Base-by-base conservation (phyloP, 1,140 invertebrate species). In the Parasteatoda tepidariorum region DNA sequence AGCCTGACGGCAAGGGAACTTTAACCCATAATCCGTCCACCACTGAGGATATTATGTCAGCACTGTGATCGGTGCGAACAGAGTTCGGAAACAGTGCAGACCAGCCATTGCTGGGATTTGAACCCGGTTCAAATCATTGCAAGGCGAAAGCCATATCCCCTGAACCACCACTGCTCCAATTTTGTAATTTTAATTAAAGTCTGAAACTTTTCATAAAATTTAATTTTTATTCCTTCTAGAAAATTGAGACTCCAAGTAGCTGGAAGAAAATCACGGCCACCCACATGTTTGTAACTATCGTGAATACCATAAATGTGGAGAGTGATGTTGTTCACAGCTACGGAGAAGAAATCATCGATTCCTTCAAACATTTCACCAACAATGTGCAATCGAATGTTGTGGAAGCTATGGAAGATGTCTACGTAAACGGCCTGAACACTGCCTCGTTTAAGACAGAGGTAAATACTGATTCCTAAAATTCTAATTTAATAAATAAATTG, bases 341-440 rank as follows among this genome's bases (percentile, higher is more conserved):
- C 31, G 54, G 34, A n/a, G 61, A 83, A 13, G 70, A 83, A 28
- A 61, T 31, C 3, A 74, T 83, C 41, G 18, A 11, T 22, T 74
- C 70, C 15, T 2, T n/a, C 15, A 67, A 70, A 18, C 34, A 15
- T 31, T 83, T 83, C 48, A 0, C 11, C 18, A 7, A 70, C 6
- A 38, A 70, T 2, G 22, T 75, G 24, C n/a, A n/a, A n/a, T n/a
- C n/a, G n/a, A n/a, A n/a, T n/a, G 7, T 18, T 15, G 18, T 75
- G 9, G 24, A 73, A 28, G 9, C 26, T 15, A 15, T 15, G 0
- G 30, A 31, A 4, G 70, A 33, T 55, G 5, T 24, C 13, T 0
- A 62, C 1, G 24, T 82, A 33, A 73, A 82, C 31, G 66, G 67
- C 2, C n/a, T 71, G 11, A n/a, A 82, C 28, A 11, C 62, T 2